Evolutionary conservation across 1,140 invertebrate species (phyloP), one percentile per base, ranked within the genome.

Genomic region (Bombus sibiricus): DNA sequence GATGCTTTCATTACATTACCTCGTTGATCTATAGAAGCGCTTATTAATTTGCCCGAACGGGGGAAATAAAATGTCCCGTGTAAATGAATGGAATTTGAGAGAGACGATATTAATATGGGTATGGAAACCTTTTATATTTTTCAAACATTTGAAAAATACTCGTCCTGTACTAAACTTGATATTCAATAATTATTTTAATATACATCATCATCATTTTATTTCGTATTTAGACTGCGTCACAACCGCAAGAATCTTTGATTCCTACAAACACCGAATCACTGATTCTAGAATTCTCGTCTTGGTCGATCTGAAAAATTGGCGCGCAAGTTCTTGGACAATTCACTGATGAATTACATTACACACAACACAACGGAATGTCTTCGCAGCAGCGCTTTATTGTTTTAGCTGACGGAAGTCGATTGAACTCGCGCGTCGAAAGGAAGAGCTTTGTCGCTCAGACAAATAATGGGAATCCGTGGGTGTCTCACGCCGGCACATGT

Each of bases 401-500:
- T 73, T 66, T 5, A 37, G 6, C 41, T 4, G 8, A 15, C 32
- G 41, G 43, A 47, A 66, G 62, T 39, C 62, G 74, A 69, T 83
- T 28, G 43, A 84, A 72, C 59, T 39, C 39, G 53, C 5, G 5
- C 15, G 43, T 18, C 41, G 66, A 69, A 84, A 84, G 47, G 75
- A 66, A 78, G 82, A 76, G 57, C 62, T 76, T 83, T 68, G 62
- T 83, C 62, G 37, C 4, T 34, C 28, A 18, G 64, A 32, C 64
- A 37, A 32, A 75, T 28, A n/a, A 37, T n/a, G 5, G 9, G 34
- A 22, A 53, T 64, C 34, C 39, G 71, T 39, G 39, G 13, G 41
- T 43, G 28, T 34, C n/a, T 34, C 1, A 12, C n/a, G 8, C 41
- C 28, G 15, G 47, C 5, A 53, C 47, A 22, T 22, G 47, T 53